Percentiles rank a stretch among this genome's conserved stretches.
These are phyloP conservation scores for Neodon shergylaensis DNA, from an alignment of 2,113 vertebrate genomes.

Conservation along the genomic window DNA sequence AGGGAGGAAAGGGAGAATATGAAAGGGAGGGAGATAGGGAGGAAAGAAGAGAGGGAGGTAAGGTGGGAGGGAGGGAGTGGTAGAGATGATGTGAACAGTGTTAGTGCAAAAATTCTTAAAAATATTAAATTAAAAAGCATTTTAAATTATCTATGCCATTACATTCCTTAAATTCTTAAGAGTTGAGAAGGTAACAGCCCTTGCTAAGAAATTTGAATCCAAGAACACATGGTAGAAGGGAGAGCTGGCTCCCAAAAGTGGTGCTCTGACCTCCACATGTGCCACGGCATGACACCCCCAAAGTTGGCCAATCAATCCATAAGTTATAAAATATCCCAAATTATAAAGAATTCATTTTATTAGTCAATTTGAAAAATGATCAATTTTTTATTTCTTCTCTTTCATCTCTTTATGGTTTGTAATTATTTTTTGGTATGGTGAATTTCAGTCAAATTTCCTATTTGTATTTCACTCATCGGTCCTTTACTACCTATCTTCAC, in stretches of 20 bases:
- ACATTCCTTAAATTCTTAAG: constrained; percentile 1
- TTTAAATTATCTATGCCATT: neutral
- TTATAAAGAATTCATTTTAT: neutral
- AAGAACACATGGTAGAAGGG: neutral
- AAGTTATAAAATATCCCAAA: neutral
- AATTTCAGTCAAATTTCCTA: neutral
- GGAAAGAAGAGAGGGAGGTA: neutral
- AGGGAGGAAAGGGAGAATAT: neutral
- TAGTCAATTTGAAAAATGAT: neutral
- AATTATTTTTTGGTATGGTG: neutral
- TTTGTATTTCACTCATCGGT: neutral
- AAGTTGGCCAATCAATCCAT: too few species aligned
- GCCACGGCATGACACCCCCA: neutral
- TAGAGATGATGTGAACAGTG: neutral
- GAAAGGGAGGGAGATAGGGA: too few species aligned
- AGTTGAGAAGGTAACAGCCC: neutral
- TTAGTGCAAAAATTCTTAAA: accelerated
- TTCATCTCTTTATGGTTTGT: neutral
- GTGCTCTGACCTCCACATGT: neutral
- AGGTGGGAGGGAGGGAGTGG: too few species aligned
- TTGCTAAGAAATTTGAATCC: neutral
- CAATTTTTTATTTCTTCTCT: neutral
- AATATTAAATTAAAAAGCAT: neutral
- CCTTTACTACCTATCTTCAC: neutral
- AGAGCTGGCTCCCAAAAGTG: neutral